Conservation (phyloP, 2,888 invertebrate genomes). For the Ectobius pallidus region DNA sequence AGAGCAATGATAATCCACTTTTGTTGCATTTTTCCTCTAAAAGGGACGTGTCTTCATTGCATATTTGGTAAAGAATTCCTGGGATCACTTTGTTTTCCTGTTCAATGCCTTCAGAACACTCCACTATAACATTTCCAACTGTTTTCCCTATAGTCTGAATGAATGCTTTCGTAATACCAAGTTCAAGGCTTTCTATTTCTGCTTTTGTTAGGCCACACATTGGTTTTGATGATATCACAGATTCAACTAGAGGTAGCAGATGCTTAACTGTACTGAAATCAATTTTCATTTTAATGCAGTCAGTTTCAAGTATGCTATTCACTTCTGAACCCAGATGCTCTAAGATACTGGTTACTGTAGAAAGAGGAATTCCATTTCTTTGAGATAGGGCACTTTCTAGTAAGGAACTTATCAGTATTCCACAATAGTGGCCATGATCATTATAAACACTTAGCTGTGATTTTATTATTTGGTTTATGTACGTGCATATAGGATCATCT, state of each 20-base stretch:
- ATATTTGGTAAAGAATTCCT: slow-evolving; percentile 34
- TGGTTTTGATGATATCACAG: slow-evolving; percentile 37
- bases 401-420: slow-evolving; percentile 31
- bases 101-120: slow-evolving; percentile 8
- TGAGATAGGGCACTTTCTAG: slow-evolving; percentile 28
- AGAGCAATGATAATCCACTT: background rate
- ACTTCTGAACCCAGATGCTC: slow-evolving; percentile 20
- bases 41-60: slow-evolving; percentile 14
- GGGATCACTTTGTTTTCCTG: slow-evolving; percentile 8
- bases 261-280: slow-evolving; percentile 38
- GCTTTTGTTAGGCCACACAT: slow-evolving; percentile 26
- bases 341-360: slow-evolving; percentile 7
- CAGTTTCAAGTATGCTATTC: background rate
- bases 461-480: slow-evolving; percentile 39
- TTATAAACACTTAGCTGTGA: slow-evolving; percentile 31
- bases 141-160: slow-evolving; percentile 26
- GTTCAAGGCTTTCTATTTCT: slow-evolving; percentile 25
- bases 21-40: slow-evolving; percentile 13
- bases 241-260: slow-evolving; percentile 32
- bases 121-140: slow-evolving; percentile 35
- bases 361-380: background rate
- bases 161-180: slow-evolving; percentile 35
- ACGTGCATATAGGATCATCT: slow-evolving; percentile 38
- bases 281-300: slow-evolving; percentile 30
- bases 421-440: slow-evolving; percentile 41